Conservation (phyloP, 2,113 vertebrate species). For the Copsychus sechellarum region DNA sequence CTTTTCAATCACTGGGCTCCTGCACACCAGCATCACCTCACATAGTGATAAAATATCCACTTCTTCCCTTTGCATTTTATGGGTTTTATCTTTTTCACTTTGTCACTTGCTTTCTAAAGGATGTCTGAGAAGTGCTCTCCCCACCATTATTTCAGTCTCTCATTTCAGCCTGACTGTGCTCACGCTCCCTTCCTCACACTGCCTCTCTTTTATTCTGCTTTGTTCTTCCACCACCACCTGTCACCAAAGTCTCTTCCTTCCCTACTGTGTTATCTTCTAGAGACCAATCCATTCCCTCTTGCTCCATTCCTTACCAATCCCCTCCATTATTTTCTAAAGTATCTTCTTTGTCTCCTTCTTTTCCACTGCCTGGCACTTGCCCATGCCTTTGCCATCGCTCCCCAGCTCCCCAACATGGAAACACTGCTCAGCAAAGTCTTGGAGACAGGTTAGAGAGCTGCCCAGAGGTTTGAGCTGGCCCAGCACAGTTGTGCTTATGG, state of each 20-base stretch:
- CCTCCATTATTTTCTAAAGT: neutral
- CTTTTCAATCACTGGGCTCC: neutral
- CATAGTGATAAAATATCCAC: neutral
- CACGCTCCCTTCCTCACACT: neutral
- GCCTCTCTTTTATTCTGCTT: constrained; percentile 8
- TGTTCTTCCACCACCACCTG: constrained; percentile 25
- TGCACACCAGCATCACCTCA: neutral
- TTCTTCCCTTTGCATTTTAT: neutral
- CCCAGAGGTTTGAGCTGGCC: neutral
- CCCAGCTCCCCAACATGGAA: neutral
- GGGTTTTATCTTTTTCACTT: neutral
- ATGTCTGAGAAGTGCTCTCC: neutral
- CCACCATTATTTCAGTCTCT: neutral
- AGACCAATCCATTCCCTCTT: neutral
- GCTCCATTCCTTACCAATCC: neutral
- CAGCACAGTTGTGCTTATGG: neutral
- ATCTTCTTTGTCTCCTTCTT: neutral
- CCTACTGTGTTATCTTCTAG: neutral
- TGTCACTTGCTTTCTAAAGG: neutral
- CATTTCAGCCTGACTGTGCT: neutral
- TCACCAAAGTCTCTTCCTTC: constrained; percentile 23
- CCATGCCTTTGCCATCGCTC: rapidly evolving
- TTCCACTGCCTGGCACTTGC: neutral
- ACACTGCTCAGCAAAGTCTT: rapidly evolving
- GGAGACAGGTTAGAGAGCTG: neutral